Evolutionary conservation across 2,888 invertebrate genomes (phyloP), one percentile per base, ranked within the genome.

Genomic region (Cataglyphis cursor): DNA sequence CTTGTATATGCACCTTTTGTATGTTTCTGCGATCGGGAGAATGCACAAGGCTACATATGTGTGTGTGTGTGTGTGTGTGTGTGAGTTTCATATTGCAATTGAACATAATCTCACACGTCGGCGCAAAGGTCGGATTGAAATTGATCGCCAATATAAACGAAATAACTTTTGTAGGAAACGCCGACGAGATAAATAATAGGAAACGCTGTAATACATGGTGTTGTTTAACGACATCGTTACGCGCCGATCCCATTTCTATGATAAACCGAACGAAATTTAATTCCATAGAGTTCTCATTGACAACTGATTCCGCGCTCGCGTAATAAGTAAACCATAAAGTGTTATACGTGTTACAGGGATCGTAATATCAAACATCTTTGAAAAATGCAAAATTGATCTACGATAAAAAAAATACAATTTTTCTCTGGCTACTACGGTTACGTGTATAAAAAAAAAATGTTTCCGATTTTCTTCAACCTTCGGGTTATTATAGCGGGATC

Each of bases 401-500:
- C n/a, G 48, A n/a, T 51, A n/a, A n/a, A 51, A 51, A 21, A 31
- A 38, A 21, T 57, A 54, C 15, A 28, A 28, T 21, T 70, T 38
- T 18, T 35, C n/a, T 28, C 6, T 5, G 21, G 24, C 12, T 9
- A 6, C 44, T 15, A 2, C 28, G 12, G 10, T 10, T 18, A 28
- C 57, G 54, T 35, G 24, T 10, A 31, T 15, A 21, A 51, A 24
- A 38, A 51, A 24, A 35, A 38, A 54, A 38, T 51, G n/a, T 38
- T 35, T 65, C 35, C 51, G 28, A 70, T 78, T 78, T 28, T 76
- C 70, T 38, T 38, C n/a, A 38, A n/a, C 38, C 38, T 72, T 70
- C 72, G 54, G 54, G 51, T 28, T 68, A 70, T 72, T 54, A 70
- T 54, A 41, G 31, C 44, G 12, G 44, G 59, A 78, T 78, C 73